Evolutionary conservation across 2,113 vertebrate genomes (phyloP).

Genomic region (Leucoraja erinaceus): DNA sequence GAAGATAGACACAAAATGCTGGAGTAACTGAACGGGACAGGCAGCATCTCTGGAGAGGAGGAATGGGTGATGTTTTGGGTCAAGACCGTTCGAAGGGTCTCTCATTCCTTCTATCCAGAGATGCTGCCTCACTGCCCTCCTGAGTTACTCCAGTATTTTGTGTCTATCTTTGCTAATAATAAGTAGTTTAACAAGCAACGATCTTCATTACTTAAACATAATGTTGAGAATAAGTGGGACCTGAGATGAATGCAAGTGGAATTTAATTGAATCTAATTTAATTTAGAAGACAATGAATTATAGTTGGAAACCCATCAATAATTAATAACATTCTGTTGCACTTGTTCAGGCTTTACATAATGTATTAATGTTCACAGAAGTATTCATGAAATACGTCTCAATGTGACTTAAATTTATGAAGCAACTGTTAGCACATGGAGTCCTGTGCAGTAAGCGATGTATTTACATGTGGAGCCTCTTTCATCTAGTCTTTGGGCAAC

Average conservation of each 20-base stretch:
- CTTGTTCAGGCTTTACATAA: neutral
- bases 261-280: constrained; percentile 30
- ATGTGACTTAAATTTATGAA: constrained; percentile 6
- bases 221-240: constrained; percentile 30
- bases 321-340: constrained; percentile 28
- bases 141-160: too few relatives aligned
- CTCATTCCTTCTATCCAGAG: too few relatives aligned
- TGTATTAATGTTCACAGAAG: neutral
- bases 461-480: neutral
- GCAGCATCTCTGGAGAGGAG: too few relatives aligned
- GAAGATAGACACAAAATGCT: too few relatives aligned
- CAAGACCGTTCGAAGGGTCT: too few relatives aligned
- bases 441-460: neutral
- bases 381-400: neutral
- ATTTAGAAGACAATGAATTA: constrained; percentile 22
- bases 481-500: neutral
- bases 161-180: neutral
- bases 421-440: neutral
- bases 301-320: constrained; percentile 21
- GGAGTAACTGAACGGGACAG: too few relatives aligned
- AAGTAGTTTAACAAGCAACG: constrained; percentile 29
- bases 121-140: too few relatives aligned
- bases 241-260: constrained; percentile 29
- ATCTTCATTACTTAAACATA: constrained; percentile 34
- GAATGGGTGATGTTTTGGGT: too few relatives aligned